These are phyloP conservation scores for Lepisosteus osseus DNA, from an alignment of 2,113 vertebrate genomes.

Conservation along the genomic window DNA sequence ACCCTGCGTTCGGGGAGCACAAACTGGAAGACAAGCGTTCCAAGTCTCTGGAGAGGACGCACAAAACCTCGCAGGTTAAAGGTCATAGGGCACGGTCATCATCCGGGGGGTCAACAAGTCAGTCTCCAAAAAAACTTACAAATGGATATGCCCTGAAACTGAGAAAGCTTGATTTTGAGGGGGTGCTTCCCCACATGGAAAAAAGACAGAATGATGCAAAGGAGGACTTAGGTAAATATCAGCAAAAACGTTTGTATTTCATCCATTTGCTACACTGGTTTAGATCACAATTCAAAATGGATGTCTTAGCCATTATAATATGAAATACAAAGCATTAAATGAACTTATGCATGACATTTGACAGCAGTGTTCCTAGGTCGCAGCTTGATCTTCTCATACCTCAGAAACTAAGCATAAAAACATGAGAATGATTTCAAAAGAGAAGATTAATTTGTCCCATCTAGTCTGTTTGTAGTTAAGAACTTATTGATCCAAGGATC, in stretches of 20 bases:
- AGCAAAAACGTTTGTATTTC: neutral
- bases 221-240: slow-evolving; percentile 62
- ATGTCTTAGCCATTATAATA: too few species aligned
- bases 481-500: too few species aligned
- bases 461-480: too few species aligned
- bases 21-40: slow-evolving; percentile 61
- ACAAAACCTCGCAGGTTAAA: slow-evolving; percentile 55
- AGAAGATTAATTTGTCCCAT: too few species aligned
- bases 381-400: too few species aligned
- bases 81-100: slow-evolving; percentile 57
- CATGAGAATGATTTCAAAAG: too few species aligned
- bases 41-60: slow-evolving; percentile 68
- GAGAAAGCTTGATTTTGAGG: slow-evolving; percentile 60
- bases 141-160: slow-evolving; percentile 63
- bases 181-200: slow-evolving; percentile 45
- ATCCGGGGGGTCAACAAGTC: slow-evolving; percentile 52
- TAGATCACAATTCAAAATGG: too few species aligned
- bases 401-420: too few species aligned
- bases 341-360: too few species aligned
- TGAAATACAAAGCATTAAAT: too few species aligned
- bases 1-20: slow-evolving; percentile 37
- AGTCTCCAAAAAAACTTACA: slow-evolving; percentile 58
- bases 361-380: too few species aligned
- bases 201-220: slow-evolving; percentile 49
- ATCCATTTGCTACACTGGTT: too few species aligned